phyloP scores from a whole-genome alignment of 2,888 invertebrate genomes.

The Thecophora atra region DNA sequence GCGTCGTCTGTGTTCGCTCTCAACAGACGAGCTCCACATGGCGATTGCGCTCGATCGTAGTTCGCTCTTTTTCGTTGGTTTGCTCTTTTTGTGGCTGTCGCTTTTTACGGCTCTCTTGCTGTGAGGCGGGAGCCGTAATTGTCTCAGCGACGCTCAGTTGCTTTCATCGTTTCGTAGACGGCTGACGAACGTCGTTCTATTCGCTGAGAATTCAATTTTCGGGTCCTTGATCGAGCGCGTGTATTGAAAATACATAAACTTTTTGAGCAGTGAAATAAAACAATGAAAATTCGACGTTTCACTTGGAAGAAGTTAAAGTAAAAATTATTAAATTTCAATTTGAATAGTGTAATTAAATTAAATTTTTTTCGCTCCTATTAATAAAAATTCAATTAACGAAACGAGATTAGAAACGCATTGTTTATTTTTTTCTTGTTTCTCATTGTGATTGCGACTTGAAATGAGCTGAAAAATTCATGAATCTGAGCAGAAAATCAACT shows the following conservation, averaged over 20 bases:
- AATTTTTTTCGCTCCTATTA: too few relatives aligned
- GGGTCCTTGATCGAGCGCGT: slow-evolving; percentile 23
- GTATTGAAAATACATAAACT: neutral
- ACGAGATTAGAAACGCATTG: too few relatives aligned
- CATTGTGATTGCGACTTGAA: too few relatives aligned
- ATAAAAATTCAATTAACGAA: too few relatives aligned
- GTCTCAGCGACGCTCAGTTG: slow-evolving; percentile 28
- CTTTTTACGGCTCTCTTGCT: slow-evolving; percentile 11
- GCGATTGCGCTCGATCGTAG: neutral
- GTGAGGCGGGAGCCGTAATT: slow-evolving; percentile 29
- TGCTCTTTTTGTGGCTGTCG: slow-evolving; percentile 14
- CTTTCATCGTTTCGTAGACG: slow-evolving; percentile 29
- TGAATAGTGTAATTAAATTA: too few relatives aligned
- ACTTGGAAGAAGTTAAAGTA: too few relatives aligned
- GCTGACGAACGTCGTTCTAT: slow-evolving; percentile 6
- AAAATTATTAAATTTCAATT: too few relatives aligned
- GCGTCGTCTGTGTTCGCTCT: slow-evolving; percentile 4
- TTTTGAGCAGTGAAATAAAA: too few relatives aligned
- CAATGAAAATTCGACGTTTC: too few relatives aligned
- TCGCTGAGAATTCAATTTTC: neutral
- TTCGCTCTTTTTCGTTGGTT: neutral
- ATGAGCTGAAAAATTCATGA: too few relatives aligned
- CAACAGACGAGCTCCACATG: slow-evolving; percentile 17
- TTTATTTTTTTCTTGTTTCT: too few relatives aligned
- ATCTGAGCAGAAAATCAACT: too few relatives aligned